phyloP scores from a whole-genome alignment of 2,888 invertebrate species.

The Catocala sponsa region DNA sequence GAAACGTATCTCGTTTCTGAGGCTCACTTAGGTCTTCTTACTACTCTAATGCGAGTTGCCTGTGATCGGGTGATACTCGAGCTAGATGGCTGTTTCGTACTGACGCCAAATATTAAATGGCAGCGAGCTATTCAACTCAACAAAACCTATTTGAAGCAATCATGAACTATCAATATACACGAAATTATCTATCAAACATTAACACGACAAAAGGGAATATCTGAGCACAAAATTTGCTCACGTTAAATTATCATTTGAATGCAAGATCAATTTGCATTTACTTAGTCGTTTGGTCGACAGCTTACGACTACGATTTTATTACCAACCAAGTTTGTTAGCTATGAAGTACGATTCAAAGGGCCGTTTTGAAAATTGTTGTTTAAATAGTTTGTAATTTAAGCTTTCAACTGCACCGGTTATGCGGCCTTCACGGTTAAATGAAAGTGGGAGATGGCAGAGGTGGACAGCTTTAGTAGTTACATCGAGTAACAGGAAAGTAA shows the following conservation, averaged over 20 bases:
- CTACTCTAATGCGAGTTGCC: too few species aligned
- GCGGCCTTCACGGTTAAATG: neutral
- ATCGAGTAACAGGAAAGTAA: neutral
- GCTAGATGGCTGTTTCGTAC: too few species aligned
- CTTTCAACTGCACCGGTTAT: conserved; percentile 10
- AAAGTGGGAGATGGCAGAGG: neutral
- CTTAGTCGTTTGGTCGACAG: conserved; percentile 69
- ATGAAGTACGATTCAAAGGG: conserved; percentile 57
- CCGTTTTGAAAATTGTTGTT: conserved; percentile 51
- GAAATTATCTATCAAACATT: conserved; percentile 56
- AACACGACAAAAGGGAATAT: conserved; percentile 58
- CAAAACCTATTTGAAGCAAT: conserved; percentile 20
- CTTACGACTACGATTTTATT: conserved; percentile 66
- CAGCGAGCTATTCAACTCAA: neutral
- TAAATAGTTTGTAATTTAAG: conserved; percentile 58
- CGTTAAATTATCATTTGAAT: conserved; percentile 80
- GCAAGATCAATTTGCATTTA: conserved; percentile 79
- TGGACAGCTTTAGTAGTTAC: neutral
- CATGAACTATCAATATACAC: conserved; percentile 34
- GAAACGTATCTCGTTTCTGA: too few species aligned
- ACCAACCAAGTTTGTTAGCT: conserved; percentile 57
- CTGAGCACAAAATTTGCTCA: conserved; percentile 65
- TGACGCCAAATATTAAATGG: too few species aligned
- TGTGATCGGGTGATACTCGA: too few species aligned
- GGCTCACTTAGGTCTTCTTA: too few species aligned